These are phyloP conservation scores for Prosapia bicincta DNA, from an alignment of 2,888 invertebrate genomes.

Conservation along the genomic window DNA sequence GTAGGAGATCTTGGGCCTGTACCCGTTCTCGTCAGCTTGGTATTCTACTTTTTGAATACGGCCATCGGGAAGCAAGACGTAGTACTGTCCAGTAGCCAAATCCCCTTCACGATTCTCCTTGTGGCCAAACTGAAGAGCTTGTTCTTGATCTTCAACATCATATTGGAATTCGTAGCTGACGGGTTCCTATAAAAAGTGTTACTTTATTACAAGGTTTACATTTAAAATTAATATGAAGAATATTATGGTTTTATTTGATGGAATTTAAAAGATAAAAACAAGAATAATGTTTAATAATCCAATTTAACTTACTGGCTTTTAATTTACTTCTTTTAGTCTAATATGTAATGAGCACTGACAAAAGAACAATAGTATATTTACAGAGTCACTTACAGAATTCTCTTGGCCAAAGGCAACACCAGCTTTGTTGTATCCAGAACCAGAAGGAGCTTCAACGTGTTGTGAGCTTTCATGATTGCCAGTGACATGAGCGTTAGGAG, in stretches of 20 bases:
- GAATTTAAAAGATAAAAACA: too few relatives aligned
- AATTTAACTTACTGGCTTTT: too few relatives aligned
- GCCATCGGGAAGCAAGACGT: constrained; percentile 81
- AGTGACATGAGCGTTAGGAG: not conserved
- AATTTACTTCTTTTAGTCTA: too few relatives aligned
- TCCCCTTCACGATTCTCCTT: constrained; percentile 81
- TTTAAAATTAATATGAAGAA: too few relatives aligned
- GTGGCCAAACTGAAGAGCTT: constrained; percentile 65
- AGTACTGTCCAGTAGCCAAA: constrained; percentile 77
- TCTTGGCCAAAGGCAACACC: not conserved
- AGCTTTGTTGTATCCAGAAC: not conserved
- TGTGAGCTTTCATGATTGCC: not conserved
- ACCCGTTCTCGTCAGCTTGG: constrained; percentile 77
- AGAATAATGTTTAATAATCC: not conserved
- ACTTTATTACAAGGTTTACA: too few relatives aligned
- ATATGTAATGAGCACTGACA: too few relatives aligned
- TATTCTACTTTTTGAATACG: constrained; percentile 83
- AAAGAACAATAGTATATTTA: too few relatives aligned
- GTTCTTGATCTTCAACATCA: constrained; percentile 65
- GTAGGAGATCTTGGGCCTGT: constrained; percentile 76
- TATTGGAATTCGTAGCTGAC: constrained; percentile 85
- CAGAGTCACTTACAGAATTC: not conserved
- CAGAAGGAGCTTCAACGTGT: not conserved
- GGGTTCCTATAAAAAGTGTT: constrained; percentile 68
- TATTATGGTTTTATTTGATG: too few relatives aligned